phyloP scores from a whole-genome alignment of 2,888 invertebrate species.

The Carpatolechia fugitivella region DNA sequence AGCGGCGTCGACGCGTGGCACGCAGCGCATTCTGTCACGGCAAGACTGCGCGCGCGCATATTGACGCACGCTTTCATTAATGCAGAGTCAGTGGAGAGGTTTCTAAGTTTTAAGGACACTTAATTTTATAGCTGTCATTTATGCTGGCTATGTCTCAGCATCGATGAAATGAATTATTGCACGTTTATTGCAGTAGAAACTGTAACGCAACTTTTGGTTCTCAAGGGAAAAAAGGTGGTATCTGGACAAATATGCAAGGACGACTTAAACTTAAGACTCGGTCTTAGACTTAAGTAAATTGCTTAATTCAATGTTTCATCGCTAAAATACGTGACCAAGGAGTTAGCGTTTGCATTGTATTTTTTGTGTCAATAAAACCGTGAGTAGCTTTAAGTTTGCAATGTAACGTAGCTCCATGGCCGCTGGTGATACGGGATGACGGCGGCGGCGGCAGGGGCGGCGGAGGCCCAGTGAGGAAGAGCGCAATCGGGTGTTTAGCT shows the following conservation, averaged over 20 bases:
- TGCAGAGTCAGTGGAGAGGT: slow-evolving; percentile 56
- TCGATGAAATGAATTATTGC: slow-evolving; percentile 39
- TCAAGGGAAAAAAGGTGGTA: slow-evolving; percentile 16
- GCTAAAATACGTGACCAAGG: too few relatives aligned
- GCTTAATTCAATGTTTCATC: too few relatives aligned
- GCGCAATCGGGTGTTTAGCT: slow-evolving; percentile 63
- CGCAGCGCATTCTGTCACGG: slow-evolving; percentile 72
- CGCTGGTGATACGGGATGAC: slow-evolving; percentile 17
- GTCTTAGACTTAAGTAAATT: too few relatives aligned
- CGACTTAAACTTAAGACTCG: too few relatives aligned
- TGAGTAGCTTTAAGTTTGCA: slow-evolving; percentile 15
- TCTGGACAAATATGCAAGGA: background rate
- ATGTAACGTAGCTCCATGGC: background rate
- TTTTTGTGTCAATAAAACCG: slow-evolving; percentile 43
- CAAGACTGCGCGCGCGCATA: slow-evolving; percentile 66
- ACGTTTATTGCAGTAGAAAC: slow-evolving; percentile 31
- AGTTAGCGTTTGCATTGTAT: slow-evolving; percentile 46
- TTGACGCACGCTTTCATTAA: slow-evolving; percentile 68
- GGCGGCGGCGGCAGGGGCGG: slow-evolving; percentile 34
- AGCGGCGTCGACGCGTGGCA: slow-evolving; percentile 52
- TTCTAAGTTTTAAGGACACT: slow-evolving; percentile 48
- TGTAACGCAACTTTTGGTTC: slow-evolving; percentile 17
- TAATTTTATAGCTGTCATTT: slow-evolving; percentile 49
- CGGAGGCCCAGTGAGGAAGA: slow-evolving; percentile 55
- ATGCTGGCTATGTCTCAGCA: slow-evolving; percentile 42